These are phyloP conservation scores for Seira ritae DNA, from an alignment of 2,888 invertebrate species.

Conservation along the genomic window DNA sequence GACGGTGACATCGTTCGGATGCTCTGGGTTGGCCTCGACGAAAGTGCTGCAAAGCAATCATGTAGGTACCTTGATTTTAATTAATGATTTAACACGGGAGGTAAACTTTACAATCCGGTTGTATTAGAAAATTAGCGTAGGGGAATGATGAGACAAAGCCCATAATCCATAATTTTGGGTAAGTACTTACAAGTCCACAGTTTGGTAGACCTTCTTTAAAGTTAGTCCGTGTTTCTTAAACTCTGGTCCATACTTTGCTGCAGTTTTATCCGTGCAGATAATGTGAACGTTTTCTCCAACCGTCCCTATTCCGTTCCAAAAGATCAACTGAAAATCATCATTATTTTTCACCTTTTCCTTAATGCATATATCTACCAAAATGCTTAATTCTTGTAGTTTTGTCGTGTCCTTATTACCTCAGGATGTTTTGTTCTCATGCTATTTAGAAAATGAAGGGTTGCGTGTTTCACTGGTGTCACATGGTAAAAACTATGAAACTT, in stretches of 20 bases:
- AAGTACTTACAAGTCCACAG: slow-evolving; percentile 23
- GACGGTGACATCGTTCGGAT: slow-evolving; percentile 11
- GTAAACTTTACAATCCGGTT: too few relatives aligned
- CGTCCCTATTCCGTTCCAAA: slow-evolving; percentile 28
- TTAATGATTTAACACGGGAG: too few relatives aligned
- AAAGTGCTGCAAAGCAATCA: slow-evolving; percentile 3
- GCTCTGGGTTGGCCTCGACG: slow-evolving; percentile 18
- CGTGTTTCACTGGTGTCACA: background rate
- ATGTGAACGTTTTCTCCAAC: background rate
- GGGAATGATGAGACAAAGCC: too few relatives aligned
- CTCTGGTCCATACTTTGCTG: background rate
- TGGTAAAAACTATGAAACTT: background rate
- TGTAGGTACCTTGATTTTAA: background rate
- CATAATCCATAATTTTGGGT: too few relatives aligned
- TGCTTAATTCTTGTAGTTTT: too few relatives aligned
- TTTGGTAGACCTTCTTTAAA: background rate
- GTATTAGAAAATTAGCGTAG: too few relatives aligned
- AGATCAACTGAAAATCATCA: slow-evolving; percentile 1
- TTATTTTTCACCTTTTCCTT: background rate
- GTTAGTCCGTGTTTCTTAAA: background rate
- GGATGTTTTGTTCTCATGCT: background rate
- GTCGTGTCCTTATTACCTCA: too few relatives aligned
- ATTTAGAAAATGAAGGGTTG: background rate
- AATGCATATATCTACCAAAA: too few relatives aligned
- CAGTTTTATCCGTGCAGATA: background rate